Conservation (phyloP, 1,140 invertebrate species). For the Brachionus paranguensis region DNA sequence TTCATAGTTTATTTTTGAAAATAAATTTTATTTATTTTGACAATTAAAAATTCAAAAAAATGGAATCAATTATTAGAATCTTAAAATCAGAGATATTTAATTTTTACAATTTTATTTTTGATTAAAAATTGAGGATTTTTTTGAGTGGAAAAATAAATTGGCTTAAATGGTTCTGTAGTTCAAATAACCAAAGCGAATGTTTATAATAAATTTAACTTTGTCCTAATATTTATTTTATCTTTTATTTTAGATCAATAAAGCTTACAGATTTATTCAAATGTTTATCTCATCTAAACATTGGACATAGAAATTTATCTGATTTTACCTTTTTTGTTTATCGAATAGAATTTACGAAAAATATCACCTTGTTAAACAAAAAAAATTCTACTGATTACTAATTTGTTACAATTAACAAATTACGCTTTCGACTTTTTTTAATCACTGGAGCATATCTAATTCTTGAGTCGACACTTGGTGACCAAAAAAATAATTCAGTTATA, state of each 20-base stretch:
- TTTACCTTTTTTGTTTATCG: neutral
- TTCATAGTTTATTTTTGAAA: too few relatives aligned
- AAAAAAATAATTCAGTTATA: neutral
- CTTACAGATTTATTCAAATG: slow-evolving; percentile 14
- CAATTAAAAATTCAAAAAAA: too few relatives aligned
- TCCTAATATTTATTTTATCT: neutral
- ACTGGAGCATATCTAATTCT: slow-evolving; percentile 14
- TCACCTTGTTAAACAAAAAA: neutral
- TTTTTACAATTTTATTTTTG: too few relatives aligned
- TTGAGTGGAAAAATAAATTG: neutral
- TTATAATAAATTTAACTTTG: neutral
- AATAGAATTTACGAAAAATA: slow-evolving; percentile 33
- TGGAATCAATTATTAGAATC: too few relatives aligned
- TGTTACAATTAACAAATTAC: slow-evolving; percentile 8
- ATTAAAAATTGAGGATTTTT: neutral
- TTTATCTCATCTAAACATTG: slow-evolving; percentile 29
- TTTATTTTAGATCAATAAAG: slow-evolving; percentile 4
- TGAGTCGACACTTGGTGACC: neutral
- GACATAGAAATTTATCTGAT: slow-evolving; percentile 26
- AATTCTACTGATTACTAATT: slow-evolving; percentile 1
- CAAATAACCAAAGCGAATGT: neutral
- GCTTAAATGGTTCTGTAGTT: neutral
- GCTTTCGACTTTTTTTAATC: slow-evolving; percentile 2
- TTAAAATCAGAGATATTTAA: too few relatives aligned
- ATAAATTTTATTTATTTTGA: too few relatives aligned